phyloP scores from a whole-genome alignment of 1,140 invertebrate genomes.

The Drosophila setifemur region DNA sequence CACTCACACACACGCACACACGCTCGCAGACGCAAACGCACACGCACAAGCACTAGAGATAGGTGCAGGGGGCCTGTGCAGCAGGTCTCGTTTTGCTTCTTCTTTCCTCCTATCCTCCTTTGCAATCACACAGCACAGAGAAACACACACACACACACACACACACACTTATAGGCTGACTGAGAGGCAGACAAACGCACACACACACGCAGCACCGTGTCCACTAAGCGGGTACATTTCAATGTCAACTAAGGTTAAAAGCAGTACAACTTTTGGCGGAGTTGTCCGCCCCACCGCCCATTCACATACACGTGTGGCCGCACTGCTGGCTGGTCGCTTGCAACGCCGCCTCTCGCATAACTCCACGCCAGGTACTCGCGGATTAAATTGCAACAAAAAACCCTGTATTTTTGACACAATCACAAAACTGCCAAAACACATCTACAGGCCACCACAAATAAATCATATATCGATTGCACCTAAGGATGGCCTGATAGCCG shows the following conservation, averaged over 20 bases:
- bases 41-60: background rate
- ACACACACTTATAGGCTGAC: no score
- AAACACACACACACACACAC: slow-evolving; percentile 17
- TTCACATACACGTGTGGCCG: slow-evolving; percentile 53
- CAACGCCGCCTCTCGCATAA: slow-evolving; percentile 51
- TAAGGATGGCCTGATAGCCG: background rate
- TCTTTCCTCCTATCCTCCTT: slow-evolving; percentile 36
- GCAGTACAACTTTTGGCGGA: slow-evolving; percentile 62
- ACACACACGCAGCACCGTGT: slow-evolving; percentile 41
- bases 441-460: slow-evolving; percentile 36
- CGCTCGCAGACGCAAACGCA: background rate
- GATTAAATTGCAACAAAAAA: slow-evolving; percentile 57
- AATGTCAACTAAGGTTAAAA: slow-evolving; percentile 81
- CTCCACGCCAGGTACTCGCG: slow-evolving; percentile 32
- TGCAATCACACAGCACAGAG: slow-evolving; percentile 52
- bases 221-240: slow-evolving; percentile 76
- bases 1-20: background rate
- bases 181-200: slow-evolving; percentile 17
- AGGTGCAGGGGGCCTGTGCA: slow-evolving; percentile 10
- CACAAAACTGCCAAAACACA: slow-evolving; percentile 55
- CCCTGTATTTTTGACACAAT: slow-evolving; percentile 75
- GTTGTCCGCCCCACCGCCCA: slow-evolving; percentile 30
- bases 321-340: slow-evolving; percentile 41
- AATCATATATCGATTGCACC: slow-evolving; percentile 35
- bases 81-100: slow-evolving; percentile 14